Evolutionary conservation across 2,888 invertebrate genomes (phyloP).

Genomic region (Agriopis marginaria): DNA sequence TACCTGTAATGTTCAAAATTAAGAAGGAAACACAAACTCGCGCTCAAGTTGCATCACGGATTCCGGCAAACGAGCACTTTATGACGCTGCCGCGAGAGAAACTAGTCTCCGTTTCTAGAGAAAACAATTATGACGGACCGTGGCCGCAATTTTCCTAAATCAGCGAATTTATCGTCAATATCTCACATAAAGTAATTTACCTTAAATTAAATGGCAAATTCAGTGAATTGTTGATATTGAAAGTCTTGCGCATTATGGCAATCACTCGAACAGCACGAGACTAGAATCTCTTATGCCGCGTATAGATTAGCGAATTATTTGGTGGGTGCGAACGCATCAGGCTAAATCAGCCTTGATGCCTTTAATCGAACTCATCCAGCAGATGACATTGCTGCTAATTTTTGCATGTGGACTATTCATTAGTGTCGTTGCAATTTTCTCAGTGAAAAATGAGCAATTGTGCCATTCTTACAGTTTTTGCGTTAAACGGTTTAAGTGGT

Average conservation of each 20-base stretch:
- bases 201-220: conserved; percentile 36
- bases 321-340: no score
- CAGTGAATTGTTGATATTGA: conserved; percentile 48
- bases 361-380: no score
- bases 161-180: conserved; percentile 39
- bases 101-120: conserved; percentile 35
- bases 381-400: no score
- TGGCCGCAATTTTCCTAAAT: conserved; percentile 43
- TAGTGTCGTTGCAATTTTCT: no score
- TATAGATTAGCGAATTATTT: no score
- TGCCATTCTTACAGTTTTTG: no score
- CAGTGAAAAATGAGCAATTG: no score
- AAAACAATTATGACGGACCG: conserved; percentile 45
- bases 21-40: conserved; percentile 23
- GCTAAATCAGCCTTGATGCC: no score
- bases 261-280: conserved; percentile 57
- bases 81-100: conserved; percentile 20
- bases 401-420: no score
- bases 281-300: conserved; percentile 27
- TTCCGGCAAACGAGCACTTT: conserved; percentile 22
- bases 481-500: no score
- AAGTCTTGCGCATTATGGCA: conserved; percentile 54
- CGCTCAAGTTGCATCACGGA: conserved; percentile 21
- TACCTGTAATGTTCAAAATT: conserved; percentile 28
- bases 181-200: conserved; percentile 41